Conservation (phyloP, 2,888 invertebrate genomes). For the Dendrolimus pini region DNA sequence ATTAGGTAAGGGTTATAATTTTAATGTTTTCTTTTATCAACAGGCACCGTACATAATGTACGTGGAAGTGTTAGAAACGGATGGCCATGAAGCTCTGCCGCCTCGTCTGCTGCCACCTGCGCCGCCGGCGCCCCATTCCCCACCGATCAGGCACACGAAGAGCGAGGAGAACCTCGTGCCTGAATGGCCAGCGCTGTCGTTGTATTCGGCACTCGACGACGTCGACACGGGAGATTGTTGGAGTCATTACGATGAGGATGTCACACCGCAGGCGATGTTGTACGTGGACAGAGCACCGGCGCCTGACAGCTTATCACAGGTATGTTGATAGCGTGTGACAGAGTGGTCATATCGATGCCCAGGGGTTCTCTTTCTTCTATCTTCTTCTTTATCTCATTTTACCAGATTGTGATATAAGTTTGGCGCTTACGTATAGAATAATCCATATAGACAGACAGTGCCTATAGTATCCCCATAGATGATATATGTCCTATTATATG, state of each 20-base stretch:
- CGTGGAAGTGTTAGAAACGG: constrained; percentile 93
- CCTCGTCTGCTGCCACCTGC: constrained; percentile 88
- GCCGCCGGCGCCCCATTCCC: constrained; percentile 83
- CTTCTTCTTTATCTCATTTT: no score
- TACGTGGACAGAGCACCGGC: constrained; percentile 51
- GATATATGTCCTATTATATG: background rate
- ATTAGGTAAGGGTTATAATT: no score
- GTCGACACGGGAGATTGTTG: constrained; percentile 83
- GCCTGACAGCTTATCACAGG: constrained; percentile 85
- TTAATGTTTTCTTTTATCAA: background rate
- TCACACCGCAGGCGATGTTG: constrained; percentile 48
- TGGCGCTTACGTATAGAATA: background rate
- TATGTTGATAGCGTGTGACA: constrained; percentile 63
- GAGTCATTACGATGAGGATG: constrained; percentile 98
- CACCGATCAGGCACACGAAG: constrained; percentile 90
- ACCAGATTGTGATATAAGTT: no score
- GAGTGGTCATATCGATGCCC: no score
- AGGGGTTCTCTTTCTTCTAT: no score
- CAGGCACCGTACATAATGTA: constrained; percentile 98
- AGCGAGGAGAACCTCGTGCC: constrained; percentile 92
- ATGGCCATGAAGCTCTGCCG: constrained; percentile 87
- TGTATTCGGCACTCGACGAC: constrained; percentile 56
- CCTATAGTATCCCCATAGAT: background rate
- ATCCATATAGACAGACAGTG: background rate
- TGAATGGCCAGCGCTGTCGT: constrained; percentile 71